Conservation (phyloP, 2,797 vertebrate genomes). For the Cuculus canorus region DNA sequence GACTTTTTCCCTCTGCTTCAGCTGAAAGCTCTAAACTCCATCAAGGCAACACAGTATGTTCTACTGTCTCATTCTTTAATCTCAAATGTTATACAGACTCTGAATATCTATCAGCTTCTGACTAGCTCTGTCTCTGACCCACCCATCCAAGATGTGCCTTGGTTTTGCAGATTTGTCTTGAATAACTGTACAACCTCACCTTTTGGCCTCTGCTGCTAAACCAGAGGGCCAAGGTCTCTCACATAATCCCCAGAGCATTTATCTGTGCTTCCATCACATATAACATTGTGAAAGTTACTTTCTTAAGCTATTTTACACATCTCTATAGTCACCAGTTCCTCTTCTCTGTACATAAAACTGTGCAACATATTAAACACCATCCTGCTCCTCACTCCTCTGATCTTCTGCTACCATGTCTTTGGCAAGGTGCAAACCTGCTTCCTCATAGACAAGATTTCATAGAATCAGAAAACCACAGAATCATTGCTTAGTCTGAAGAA, state of each 20-base stretch:
- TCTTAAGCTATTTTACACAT: background rate
- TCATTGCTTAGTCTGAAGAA: no score
- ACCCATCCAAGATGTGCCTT: background rate
- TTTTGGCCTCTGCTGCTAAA: background rate
- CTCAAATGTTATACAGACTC: fast-evolving
- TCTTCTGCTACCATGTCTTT: background rate
- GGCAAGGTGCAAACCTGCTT: background rate
- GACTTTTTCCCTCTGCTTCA: background rate
- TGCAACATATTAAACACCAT: background rate
- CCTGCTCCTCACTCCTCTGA: background rate
- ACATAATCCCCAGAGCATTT: background rate
- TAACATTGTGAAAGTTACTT: background rate
- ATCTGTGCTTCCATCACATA: background rate
- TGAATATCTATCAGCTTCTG: background rate
- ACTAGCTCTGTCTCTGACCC: background rate
- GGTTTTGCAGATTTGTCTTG: background rate
- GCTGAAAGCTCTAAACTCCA: background rate
- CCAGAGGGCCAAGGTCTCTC: background rate
- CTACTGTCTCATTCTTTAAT: background rate
- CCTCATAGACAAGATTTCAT: background rate
- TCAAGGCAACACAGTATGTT: background rate
- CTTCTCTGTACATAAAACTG: background rate
- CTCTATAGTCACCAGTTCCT: background rate
- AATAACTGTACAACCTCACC: background rate
- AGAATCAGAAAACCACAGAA: no score